Evolutionary conservation across 1,140 invertebrate genomes (phyloP).

Genomic region (Diachasma alloeum): DNA sequence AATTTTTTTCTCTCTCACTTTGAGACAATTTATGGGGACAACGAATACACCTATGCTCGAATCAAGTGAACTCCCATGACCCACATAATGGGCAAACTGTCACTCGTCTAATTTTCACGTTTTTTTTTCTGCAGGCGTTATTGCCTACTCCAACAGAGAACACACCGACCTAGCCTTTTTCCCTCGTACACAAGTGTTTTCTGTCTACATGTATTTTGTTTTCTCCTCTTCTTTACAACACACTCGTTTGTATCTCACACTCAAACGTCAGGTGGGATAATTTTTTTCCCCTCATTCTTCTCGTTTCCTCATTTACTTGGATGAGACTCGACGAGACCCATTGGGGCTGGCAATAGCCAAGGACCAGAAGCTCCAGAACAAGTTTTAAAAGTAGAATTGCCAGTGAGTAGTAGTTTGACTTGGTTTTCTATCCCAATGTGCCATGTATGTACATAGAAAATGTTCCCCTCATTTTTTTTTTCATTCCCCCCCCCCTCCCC

Average conservation of each 20-base stretch:
- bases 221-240: background rate
- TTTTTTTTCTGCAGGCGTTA: background rate
- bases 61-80: background rate
- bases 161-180: background rate
- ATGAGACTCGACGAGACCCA: background rate
- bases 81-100: slow-evolving; percentile 42
- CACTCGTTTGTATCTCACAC: background rate
- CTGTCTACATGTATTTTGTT: background rate
- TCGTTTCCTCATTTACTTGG: background rate
- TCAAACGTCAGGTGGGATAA: background rate
- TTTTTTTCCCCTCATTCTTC: background rate
- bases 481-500: background rate
- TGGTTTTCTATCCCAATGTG: slow-evolving; percentile 3
- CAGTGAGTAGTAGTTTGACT: slow-evolving; percentile 34
- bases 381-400: slow-evolving; percentile 47
- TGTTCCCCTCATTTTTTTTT: background rate
- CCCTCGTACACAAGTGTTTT: background rate
- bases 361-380: slow-evolving; percentile 28
- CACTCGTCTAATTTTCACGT: slow-evolving; percentile 26
- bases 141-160: no score
- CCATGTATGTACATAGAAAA: background rate
- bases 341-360: background rate
- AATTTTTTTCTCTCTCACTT: background rate
- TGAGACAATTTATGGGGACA: background rate
- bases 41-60: slow-evolving; percentile 19